A percentile compares a stretch with the other conserved stretches of the same genome.
Evolutionary conservation across 2,888 invertebrate genomes (phyloP).

Genomic region (Seladonia tumulorum): DNA sequence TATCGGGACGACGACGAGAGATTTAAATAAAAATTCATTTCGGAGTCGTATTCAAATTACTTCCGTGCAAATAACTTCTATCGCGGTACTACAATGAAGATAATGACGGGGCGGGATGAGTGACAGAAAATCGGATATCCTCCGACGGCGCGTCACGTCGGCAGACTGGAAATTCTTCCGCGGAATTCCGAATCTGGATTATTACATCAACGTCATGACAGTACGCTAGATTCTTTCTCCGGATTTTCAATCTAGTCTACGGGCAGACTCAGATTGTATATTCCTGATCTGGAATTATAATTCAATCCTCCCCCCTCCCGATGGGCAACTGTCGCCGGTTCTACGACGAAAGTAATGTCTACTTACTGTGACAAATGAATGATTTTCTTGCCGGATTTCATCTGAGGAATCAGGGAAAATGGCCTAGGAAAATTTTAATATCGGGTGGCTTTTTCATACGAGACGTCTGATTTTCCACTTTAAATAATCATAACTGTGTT

Average conservation of each 20-base stretch:
- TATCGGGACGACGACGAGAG: neutral
- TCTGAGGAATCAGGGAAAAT: neutral
- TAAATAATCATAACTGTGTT: neutral
- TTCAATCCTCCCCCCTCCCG: slow-evolving; percentile 30
- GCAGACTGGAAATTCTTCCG: slow-evolving; percentile 25
- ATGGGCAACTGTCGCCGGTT: neutral
- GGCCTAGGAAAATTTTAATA: neutral
- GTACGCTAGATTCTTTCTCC: slow-evolving; percentile 32
- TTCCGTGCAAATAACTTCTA: slow-evolving; percentile 2
- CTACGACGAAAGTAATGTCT: neutral
- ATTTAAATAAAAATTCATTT: slow-evolving; percentile 15
- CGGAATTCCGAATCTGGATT: slow-evolving; percentile 47
- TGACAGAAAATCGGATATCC: slow-evolving; percentile 40
- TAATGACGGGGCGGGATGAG: slow-evolving; percentile 25
- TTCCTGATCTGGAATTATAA: slow-evolving; percentile 27
- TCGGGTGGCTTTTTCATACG: neutral
- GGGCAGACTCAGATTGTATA: slow-evolving; percentile 48
- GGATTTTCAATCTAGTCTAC: slow-evolving; percentile 39
- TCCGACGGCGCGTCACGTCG: slow-evolving; percentile 23
- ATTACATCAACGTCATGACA: slow-evolving; percentile 53
- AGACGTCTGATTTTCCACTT: neutral
- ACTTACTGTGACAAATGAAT: neutral
- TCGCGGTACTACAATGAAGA: slow-evolving; percentile 3
- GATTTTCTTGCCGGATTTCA: neutral
- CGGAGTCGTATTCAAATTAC: neutral